Evolutionary conservation across 2,113 vertebrate species (phyloP), one percentile per base, ranked within the genome.

Genomic region (Cryptotis parvus): DNA sequence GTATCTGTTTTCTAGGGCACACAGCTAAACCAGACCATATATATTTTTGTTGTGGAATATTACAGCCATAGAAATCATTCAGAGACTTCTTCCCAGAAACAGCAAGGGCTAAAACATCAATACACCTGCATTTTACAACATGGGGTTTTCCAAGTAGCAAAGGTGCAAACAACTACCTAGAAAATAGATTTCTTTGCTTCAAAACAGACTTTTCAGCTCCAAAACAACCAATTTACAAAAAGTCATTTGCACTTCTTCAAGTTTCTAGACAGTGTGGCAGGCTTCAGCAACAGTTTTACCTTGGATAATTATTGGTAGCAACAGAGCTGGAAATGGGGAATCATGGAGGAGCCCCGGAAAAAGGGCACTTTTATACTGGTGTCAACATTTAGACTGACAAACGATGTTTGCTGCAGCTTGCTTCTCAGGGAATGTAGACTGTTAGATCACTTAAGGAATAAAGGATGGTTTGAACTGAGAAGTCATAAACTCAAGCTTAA

Each of bases 171-270:
- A 2, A 3, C 63, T 52, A 65, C 35, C 43, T 92, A 15, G 43
- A 81, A 91, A 94, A 80, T 31, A 87, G 69, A 74, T 66, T 87
- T 95, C 39, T 68, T 24, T 69, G 41, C 15, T 80, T 85, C 69
- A 55, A 82, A 90, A 49, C 66, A 75, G 80, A 76, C 5, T 87
- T 80, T 75, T 39, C 41, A 94, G 81, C 22, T 79, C 33, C 41
- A 31, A 68, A 94, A 69, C 31, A 92, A 90, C 79, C 76, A 93
- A 84, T 93, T 95, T 95, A 78, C 27, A 77, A 84, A 91, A 74
- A 95, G 27, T 83, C 61, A 66, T 90, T 90, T 91, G 74, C 35
- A 80, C 78, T 92, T 93, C 79, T 83, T 95, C 73, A 93, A 41
- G 20, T 75, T 88, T 87, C 84, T 69, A 81, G 82, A 87, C 82